These are phyloP conservation scores for Trachops cirrhosus DNA, from an alignment of 2,797 vertebrate genomes.

Conservation along the genomic window DNA sequence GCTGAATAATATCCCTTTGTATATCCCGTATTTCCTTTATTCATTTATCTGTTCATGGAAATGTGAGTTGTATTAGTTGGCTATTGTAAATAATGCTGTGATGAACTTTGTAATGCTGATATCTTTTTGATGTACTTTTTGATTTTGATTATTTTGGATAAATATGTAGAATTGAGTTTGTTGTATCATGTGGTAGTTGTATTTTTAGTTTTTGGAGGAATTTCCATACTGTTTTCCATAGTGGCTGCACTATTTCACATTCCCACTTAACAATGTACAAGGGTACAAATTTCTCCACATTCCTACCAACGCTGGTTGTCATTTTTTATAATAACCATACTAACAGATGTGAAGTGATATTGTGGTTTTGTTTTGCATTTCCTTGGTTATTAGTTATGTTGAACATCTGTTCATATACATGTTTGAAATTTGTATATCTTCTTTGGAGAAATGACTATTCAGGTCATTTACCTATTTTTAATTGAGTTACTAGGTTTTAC, in stretches of 20 bases:
- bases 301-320: background rate
- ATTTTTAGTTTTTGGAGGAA: background rate
- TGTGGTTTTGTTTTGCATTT: background rate
- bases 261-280: background rate
- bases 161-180: background rate
- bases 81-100: background rate
- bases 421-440: background rate
- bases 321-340: background rate
- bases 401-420: background rate
- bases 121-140: background rate
- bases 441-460: background rate
- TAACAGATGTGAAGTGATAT: background rate
- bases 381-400: background rate
- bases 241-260: background rate
- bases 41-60: background rate
- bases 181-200: background rate
- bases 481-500: background rate
- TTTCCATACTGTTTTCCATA: background rate
- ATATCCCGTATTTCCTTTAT: background rate
- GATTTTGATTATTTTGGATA: background rate
- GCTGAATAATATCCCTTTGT: background rate
- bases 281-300: background rate
- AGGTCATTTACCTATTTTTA: background rate
- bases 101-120: background rate
- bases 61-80: background rate